Evolutionary conservation across 2,888 invertebrate genomes (phyloP).

Genomic region (Lasioglossum pauxillum): DNA sequence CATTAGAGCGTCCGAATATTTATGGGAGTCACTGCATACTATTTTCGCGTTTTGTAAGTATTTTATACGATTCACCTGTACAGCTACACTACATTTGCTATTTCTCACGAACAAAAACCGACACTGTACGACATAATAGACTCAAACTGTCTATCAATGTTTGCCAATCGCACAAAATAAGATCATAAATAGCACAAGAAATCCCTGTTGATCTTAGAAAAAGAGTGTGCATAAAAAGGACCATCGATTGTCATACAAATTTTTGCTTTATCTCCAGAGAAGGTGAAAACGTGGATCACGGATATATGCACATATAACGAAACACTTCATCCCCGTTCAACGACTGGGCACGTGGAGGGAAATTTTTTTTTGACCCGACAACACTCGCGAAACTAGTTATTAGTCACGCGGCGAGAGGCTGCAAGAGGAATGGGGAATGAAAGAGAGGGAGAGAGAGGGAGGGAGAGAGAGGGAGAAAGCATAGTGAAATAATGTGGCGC

Average conservation of each 20-base stretch:
- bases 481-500: conserved; percentile 69
- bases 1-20: too few species aligned
- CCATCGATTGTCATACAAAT: neutral
- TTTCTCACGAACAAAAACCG: too few species aligned
- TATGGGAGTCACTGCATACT: too few species aligned
- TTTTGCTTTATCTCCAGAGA: conserved; percentile 13
- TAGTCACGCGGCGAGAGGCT: conserved; percentile 68
- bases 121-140: too few species aligned
- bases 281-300: conserved; percentile 14
- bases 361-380: conserved; percentile 52
- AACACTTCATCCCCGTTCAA: conserved; percentile 30
- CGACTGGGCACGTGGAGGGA: conserved; percentile 10
- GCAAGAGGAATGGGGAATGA: conserved; percentile 5
- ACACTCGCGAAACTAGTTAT: conserved; percentile 71
- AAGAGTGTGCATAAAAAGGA: neutral
- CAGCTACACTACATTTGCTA: too few species aligned
- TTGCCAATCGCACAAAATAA: neutral
- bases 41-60: too few species aligned
- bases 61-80: too few species aligned
- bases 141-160: neutral
- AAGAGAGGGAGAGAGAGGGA: conserved; percentile 9
- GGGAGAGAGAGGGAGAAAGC: conserved; percentile 21
- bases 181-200: neutral
- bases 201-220: neutral
- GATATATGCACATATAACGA: conserved; percentile 16